Conservation (phyloP, 2,888 invertebrate species). For the Metallyticus violacea region DNA sequence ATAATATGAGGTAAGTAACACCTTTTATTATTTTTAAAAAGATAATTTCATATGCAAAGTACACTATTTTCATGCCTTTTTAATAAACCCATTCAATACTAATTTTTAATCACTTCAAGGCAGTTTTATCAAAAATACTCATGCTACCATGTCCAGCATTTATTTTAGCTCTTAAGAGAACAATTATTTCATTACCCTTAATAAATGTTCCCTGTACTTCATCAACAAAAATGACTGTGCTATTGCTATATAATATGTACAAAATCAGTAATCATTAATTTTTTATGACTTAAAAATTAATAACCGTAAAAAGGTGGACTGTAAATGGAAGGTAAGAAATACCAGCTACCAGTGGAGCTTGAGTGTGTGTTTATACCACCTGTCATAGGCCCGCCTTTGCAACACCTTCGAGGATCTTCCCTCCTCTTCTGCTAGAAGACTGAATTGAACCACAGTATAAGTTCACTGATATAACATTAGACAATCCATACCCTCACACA, state of each 20-base stretch:
- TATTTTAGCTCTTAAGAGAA: too few species aligned
- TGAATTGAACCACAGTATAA: constrained; percentile 37
- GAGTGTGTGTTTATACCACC: constrained; percentile 28
- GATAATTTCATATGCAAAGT: too few species aligned
- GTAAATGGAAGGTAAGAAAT: constrained; percentile 23
- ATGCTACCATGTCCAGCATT: too few species aligned
- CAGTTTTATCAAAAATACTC: too few species aligned
- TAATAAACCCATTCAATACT: too few species aligned
- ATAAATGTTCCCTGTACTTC: not conserved
- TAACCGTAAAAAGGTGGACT: constrained; percentile 10
- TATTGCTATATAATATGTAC: not conserved
- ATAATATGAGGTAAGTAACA: too few species aligned
- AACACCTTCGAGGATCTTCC: constrained; percentile 19
- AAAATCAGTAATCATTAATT: not conserved
- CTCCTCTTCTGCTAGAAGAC: constrained; percentile 36
- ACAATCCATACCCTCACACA: constrained; percentile 24
- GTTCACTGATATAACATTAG: constrained; percentile 28
- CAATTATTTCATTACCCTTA: too few species aligned
- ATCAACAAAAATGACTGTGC: too few species aligned
- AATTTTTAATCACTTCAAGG: too few species aligned
- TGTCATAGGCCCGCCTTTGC: constrained; percentile 20
- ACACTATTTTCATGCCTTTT: too few species aligned
- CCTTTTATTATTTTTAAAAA: too few species aligned
- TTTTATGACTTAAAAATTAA: constrained; percentile 1
- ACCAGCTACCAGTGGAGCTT: constrained; percentile 21